Evolutionary conservation across 2,888 invertebrate genomes (phyloP).

Genomic region (Eubasilissa splendida): DNA sequence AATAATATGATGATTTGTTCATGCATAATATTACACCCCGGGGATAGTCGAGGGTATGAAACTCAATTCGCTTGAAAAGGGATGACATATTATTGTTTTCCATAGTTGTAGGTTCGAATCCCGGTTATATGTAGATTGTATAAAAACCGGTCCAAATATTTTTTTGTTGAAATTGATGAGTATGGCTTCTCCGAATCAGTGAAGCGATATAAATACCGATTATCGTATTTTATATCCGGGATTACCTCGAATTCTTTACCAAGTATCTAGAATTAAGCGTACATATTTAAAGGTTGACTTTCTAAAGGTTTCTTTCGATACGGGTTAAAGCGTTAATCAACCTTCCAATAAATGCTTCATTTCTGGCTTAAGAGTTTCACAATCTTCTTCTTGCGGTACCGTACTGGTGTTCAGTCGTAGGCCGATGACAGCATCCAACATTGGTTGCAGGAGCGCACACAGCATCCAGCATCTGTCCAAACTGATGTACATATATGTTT

Average conservation of each 20-base stretch:
- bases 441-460: too few species aligned
- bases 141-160: conserved; percentile 17
- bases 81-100: conserved; percentile 56
- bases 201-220: neutral
- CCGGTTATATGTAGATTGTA: conserved; percentile 36
- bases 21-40: neutral
- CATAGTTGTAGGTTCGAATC: conserved; percentile 24
- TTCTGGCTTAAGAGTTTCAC: too few species aligned
- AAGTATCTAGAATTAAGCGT: neutral
- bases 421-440: too few species aligned
- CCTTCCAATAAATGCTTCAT: too few species aligned
- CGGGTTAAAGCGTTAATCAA: too few species aligned
- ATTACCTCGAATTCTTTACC: conserved; percentile 2
- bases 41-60: conserved; percentile 10
- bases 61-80: conserved; percentile 48
- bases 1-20: too few species aligned
- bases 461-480: too few species aligned
- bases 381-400: too few species aligned
- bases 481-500: too few species aligned
- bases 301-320: too few species aligned
- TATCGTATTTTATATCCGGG: neutral
- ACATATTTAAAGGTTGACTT: too few species aligned
- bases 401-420: too few species aligned
- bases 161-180: conserved; percentile 18
- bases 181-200: neutral